Evolutionary conservation across 2,888 invertebrate genomes (phyloP).

Genomic region (Drosophila pegasa): DNA sequence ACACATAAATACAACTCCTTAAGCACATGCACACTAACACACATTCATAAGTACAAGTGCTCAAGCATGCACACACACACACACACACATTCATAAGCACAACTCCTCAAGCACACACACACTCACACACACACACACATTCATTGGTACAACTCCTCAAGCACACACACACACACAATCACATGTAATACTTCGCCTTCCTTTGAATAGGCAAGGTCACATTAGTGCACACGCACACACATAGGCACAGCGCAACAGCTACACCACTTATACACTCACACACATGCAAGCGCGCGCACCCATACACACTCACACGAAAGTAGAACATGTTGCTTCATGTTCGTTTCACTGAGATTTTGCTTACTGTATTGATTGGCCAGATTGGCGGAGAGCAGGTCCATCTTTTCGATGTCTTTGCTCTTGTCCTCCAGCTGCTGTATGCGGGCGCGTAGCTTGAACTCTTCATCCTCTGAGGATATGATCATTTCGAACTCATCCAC

Average conservation of each 20-base stretch:
- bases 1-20: too few relatives aligned
- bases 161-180: background rate
- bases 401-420: constrained; percentile 84
- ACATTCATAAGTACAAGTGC: background rate
- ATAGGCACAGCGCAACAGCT: background rate
- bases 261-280: background rate
- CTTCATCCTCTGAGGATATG: constrained; percentile 84
- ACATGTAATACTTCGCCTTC: background rate
- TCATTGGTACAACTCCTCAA: background rate
- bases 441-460: constrained; percentile 81
- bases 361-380: constrained; percentile 79
- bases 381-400: constrained; percentile 81
- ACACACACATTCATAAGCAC: too few relatives aligned
- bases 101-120: too few relatives aligned
- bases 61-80: background rate
- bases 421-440: constrained; percentile 84
- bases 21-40: too few relatives aligned
- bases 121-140: background rate
- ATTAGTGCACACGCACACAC: constrained; percentile 1
- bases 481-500: constrained; percentile 83
- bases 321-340: constrained; percentile 36
- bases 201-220: constrained; percentile 23
- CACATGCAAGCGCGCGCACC: background rate
- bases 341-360: constrained; percentile 15
- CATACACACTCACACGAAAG: background rate